phyloP scores from a whole-genome alignment of 2,797 vertebrate species.

The Ptychadena robeensis region DNA sequence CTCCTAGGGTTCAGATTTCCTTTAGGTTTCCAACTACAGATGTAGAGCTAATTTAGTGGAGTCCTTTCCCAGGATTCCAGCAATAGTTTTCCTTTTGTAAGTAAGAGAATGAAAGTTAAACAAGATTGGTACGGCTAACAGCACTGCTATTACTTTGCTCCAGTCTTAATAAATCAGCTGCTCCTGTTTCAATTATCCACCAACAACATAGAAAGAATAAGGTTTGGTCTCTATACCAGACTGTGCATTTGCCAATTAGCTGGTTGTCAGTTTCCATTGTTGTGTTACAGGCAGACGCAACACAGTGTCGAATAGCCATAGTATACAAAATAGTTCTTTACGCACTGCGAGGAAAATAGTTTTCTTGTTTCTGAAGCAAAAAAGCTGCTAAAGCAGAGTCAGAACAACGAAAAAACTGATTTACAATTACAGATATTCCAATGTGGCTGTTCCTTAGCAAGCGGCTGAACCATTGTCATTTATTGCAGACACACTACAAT shows the following conservation, averaged over 20 bases:
- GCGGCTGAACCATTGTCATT: no score
- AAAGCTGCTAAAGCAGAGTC: not conserved
- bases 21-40: not conserved
- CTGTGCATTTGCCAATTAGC: not conserved
- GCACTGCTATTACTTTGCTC: not conserved
- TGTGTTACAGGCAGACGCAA: not conserved
- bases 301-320: not conserved
- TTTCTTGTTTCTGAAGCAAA: not conserved
- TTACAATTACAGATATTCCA: no score
- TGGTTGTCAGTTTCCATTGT: not conserved
- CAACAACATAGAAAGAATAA: not conserved
- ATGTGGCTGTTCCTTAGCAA: no score
- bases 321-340: not conserved
- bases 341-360: not conserved
- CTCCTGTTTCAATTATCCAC: not conserved
- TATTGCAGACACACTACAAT: no score
- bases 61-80: not conserved
- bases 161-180: not conserved
- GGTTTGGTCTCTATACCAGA: not conserved
- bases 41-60: not conserved
- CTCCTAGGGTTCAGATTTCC: no score
- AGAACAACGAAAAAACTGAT: not conserved
- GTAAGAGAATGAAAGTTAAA: not conserved
- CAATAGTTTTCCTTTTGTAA: not conserved
- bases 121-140: not conserved